phyloP scores from a whole-genome alignment of 2,113 vertebrate genomes.

The Coreoperca whiteheadi region DNA sequence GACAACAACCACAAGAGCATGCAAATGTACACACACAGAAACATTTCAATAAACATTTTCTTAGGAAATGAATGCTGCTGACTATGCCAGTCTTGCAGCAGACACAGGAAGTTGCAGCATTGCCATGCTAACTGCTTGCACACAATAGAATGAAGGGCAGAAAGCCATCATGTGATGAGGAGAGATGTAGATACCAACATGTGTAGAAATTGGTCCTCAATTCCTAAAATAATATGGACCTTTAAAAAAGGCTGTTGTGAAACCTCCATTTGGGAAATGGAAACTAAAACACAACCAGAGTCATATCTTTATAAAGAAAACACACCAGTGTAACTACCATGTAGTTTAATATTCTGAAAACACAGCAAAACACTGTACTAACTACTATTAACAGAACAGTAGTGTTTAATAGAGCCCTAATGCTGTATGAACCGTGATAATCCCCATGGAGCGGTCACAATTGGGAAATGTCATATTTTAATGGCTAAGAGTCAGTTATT shows the following conservation, averaged over 20 bases:
- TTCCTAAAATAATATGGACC: constrained; percentile 1
- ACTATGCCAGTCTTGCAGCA: constrained; percentile 11
- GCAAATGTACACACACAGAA: not conserved
- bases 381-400: not conserved
- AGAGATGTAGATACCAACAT: constrained; percentile 9
- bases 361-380: not conserved
- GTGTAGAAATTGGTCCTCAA: not conserved
- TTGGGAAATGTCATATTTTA: too few species aligned
- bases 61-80: constrained; percentile 69
- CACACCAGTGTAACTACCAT: not conserved
- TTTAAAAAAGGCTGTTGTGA: not conserved
- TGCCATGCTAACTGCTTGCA: constrained; percentile 5
- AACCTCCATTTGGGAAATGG: not conserved
- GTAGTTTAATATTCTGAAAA: not conserved
- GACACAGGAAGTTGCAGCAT: constrained; percentile 60
- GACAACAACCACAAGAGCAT: not conserved
- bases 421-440: too few species aligned
- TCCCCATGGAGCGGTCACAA: too few species aligned
- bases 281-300: not conserved
- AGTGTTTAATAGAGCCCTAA: too few species aligned
- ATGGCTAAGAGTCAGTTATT: not conserved
- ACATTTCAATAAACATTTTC: not conserved
- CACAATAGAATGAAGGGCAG: not conserved
- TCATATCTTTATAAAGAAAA: not conserved
- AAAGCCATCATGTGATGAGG: constrained; percentile 18